A percentile compares a stretch with the other conserved stretches of the same genome.
Evolutionary conservation across 2,797 vertebrate species (phyloP).

Genomic region (Mycteria americana): DNA sequence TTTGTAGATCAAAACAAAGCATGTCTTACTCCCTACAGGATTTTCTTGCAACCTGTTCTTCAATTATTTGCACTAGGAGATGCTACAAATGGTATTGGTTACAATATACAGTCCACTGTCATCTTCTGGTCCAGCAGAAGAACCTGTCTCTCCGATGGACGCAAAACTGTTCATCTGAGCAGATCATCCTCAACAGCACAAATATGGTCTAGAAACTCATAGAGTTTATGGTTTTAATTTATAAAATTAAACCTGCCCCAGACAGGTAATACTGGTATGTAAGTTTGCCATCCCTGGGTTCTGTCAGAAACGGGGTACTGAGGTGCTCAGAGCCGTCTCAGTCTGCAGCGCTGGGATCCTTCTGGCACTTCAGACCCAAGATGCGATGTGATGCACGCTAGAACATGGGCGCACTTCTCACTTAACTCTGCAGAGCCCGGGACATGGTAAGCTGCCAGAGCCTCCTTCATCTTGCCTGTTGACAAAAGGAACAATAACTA

Average conservation of each 20-base stretch:
- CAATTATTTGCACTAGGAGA: constrained; percentile 45
- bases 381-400: constrained; percentile 69
- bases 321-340: constrained; percentile 72
- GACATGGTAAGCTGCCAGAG: constrained; percentile 75
- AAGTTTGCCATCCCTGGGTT: constrained; percentile 72
- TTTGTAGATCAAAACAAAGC: constrained; percentile 38
- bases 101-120: constrained; percentile 62
- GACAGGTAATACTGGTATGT: constrained; percentile 75
- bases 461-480: constrained; percentile 82
- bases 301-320: constrained; percentile 65
- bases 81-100: constrained; percentile 49
- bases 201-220: constrained; percentile 77
- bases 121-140: constrained; percentile 75
- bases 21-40: constrained; percentile 18
- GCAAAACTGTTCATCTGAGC: constrained; percentile 73
- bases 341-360: constrained; percentile 73
- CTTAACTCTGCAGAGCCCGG: constrained; percentile 76
- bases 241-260: constrained; percentile 82
- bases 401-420: constrained; percentile 72
- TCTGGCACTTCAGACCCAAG: constrained; percentile 74
- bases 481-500: constrained; percentile 83
- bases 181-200: constrained; percentile 75
- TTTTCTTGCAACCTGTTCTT: constrained; percentile 59
- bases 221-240: constrained; percentile 81
- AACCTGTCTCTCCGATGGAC: constrained; percentile 63